phyloP scores from a whole-genome alignment of 2,888 invertebrate species.

The Cyrtodaria siliqua region DNA sequence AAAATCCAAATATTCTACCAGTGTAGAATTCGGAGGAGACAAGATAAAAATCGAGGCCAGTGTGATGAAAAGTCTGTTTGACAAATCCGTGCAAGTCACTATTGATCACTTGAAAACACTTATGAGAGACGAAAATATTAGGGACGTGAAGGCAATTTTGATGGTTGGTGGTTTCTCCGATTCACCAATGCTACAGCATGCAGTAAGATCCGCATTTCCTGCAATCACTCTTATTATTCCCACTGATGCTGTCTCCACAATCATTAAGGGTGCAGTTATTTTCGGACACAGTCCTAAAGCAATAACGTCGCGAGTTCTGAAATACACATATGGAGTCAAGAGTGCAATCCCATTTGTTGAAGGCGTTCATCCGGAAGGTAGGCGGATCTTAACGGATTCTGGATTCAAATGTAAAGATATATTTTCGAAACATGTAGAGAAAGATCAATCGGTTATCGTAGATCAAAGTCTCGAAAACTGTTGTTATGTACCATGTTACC shows the following conservation, averaged over 20 bases:
- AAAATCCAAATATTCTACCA: not conserved
- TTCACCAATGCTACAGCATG: constrained; percentile 28
- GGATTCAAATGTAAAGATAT: not conserved
- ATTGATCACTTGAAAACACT: constrained; percentile 9
- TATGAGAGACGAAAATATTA: constrained; percentile 1
- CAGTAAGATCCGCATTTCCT: constrained; percentile 11
- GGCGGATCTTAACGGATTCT: not conserved
- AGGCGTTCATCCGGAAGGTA: constrained; percentile 7
- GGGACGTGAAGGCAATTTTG: constrained; percentile 9
- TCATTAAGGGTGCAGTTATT: constrained; percentile 26
- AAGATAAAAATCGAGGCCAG: constrained; percentile 12
- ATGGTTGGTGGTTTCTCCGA: constrained; percentile 40
- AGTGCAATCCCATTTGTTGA: not conserved
- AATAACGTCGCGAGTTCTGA: constrained; percentile 14
- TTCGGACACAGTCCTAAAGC: constrained; percentile 18
- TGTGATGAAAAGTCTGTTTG: constrained; percentile 15
- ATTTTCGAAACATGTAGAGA: not conserved
- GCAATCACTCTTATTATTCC: constrained; percentile 13
- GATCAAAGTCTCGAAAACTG: too few relatives aligned
- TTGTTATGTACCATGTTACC: too few relatives aligned
- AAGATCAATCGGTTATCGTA: too few relatives aligned
- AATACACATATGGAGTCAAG: constrained; percentile 26
- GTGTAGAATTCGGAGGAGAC: constrained; percentile 1
- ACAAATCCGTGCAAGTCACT: constrained; percentile 8
- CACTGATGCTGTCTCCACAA: constrained; percentile 12